Percentiles rank a stretch among this genome's conserved stretches.
Evolutionary conservation across 1,140 invertebrate species (phyloP).

Genomic region (Trichonephila inaurata): DNA sequence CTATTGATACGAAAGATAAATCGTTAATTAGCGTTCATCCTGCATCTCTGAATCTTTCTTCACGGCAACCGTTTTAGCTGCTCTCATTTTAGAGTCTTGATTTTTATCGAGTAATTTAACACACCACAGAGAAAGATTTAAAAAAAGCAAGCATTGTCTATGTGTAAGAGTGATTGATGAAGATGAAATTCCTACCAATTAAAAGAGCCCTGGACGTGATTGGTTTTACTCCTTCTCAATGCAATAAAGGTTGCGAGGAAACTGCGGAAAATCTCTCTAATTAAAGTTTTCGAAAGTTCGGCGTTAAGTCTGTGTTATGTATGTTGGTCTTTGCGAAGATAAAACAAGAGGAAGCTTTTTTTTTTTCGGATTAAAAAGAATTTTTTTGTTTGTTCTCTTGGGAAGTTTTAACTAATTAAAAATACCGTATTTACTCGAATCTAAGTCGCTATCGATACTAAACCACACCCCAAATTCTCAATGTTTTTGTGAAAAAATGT

Average conservation of each 20-base stretch:
- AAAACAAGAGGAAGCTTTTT: neutral
- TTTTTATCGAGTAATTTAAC: neutral
- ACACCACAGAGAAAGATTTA: neutral
- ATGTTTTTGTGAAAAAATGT: no score
- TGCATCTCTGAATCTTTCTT: no score
- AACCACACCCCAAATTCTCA: no score
- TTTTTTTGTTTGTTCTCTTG: neutral
- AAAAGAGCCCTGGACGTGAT: neutral
- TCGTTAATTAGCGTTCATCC: no score
- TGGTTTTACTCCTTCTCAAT: neutral
- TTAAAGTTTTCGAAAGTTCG: neutral
- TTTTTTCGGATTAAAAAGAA: neutral
- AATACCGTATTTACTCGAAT: neutral
- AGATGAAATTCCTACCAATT: slow-evolving; percentile 22
- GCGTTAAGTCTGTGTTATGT: neutral
- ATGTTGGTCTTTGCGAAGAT: neutral
- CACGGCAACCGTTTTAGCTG: neutral
- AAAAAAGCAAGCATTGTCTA: neutral
- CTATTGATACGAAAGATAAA: no score
- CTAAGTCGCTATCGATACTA: no score
- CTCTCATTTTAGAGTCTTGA: neutral
- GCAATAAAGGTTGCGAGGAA: neutral
- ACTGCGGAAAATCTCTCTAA: neutral
- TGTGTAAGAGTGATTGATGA: neutral
- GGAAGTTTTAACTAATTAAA: slow-evolving; percentile 1